Conservation (phyloP, 1,140 invertebrate genomes). For the Microplitis demolitor region DNA sequence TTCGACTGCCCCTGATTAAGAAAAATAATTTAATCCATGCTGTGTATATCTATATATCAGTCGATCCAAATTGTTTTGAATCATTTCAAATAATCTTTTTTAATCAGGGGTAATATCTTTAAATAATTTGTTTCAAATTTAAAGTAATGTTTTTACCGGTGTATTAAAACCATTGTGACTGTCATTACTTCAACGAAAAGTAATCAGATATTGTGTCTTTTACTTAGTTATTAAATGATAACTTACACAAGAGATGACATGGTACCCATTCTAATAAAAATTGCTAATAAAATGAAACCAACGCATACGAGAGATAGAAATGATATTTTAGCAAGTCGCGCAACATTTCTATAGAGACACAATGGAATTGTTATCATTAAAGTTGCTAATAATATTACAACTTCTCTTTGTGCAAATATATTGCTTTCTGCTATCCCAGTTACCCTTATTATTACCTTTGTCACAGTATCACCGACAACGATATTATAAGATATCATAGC, state of each 20-base stretch:
- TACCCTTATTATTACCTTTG: constrained; percentile 78
- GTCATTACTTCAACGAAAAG: too few relatives aligned
- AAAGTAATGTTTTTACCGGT: too few relatives aligned
- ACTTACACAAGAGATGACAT: constrained; percentile 69
- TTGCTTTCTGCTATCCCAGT: constrained; percentile 62
- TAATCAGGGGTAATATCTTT: too few relatives aligned
- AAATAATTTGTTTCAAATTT: too few relatives aligned
- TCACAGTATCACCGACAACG: constrained; percentile 87
- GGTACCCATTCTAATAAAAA: constrained; percentile 69
- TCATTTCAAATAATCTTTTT: too few relatives aligned
- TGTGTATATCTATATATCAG: too few relatives aligned
- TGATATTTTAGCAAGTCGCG: constrained; percentile 78
- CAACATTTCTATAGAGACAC: constrained; percentile 82
- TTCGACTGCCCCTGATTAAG: too few relatives aligned
- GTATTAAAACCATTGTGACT: too few relatives aligned
- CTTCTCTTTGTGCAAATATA: constrained; percentile 70
- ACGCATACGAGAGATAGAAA: constrained; percentile 80
- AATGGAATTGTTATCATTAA: constrained; percentile 79
- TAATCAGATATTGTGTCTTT: too few relatives aligned
- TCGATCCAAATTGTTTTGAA: too few relatives aligned
- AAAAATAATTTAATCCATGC: too few relatives aligned
- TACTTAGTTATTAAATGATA: constrained; percentile 22
- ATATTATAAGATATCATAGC: constrained; percentile 92
- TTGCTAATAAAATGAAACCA: constrained; percentile 74
- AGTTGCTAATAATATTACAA: constrained; percentile 79